A percentile compares a stretch with the other conserved stretches of the same genome.
phyloP scores from a whole-genome alignment of 2,113 vertebrate genomes.

The Cettia cetti region DNA sequence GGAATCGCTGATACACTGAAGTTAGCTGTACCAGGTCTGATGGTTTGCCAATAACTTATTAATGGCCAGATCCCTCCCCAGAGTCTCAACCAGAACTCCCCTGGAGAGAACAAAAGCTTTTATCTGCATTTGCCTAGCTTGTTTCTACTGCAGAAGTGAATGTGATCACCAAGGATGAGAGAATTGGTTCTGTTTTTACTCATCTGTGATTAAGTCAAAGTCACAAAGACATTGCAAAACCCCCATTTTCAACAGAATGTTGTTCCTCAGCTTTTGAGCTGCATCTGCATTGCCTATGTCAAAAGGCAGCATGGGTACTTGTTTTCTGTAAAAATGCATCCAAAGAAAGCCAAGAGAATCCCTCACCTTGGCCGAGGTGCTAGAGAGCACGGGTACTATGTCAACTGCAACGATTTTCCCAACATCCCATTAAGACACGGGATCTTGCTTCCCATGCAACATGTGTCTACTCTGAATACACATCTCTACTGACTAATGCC shows the following conservation, averaged over 20 bases:
- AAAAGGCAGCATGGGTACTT: not conserved
- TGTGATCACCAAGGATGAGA: not conserved
- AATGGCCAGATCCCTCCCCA: not conserved
- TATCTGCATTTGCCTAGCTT: not conserved
- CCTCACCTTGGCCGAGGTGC: not conserved
- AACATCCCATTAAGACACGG: not conserved
- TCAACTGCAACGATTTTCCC: not conserved
- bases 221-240: not conserved
- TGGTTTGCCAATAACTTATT: not conserved
- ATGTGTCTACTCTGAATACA: not conserved
- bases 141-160: not conserved
- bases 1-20: not conserved
- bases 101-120: not conserved
- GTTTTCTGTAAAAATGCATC: not conserved
- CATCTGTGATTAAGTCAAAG: not conserved
- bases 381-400: fast-evolving
- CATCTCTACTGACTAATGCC: not conserved
- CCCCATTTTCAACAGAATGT: not conserved
- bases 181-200: not conserved
- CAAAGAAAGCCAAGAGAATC: not conserved
- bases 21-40: not conserved
- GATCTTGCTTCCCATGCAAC: not conserved
- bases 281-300: not conserved
- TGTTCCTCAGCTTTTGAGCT: not conserved
- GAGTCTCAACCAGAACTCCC: not conserved